Base-by-base conservation (phyloP, 2,888 invertebrate species). In the Limnephilus marmoratus region DNA sequence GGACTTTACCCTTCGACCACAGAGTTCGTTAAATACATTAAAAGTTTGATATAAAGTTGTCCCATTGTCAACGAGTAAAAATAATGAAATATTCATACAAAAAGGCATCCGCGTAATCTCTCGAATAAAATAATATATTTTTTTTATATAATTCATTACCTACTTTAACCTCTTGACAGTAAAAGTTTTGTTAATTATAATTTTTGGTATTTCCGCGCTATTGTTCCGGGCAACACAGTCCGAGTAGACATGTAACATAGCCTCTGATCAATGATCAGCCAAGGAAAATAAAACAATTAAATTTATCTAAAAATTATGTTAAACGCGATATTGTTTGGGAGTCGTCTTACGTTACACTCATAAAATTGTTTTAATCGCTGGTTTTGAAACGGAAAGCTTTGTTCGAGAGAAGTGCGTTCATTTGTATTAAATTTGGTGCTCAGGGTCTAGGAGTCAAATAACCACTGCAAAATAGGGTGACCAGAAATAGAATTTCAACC, bases 251-350 rank as follows among this genome's bases (percentile, higher is more conserved):
- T 68, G 68, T 24, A 68, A 68, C 24, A 24, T n/a, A 68, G 68
- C 68, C 68, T 2, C 68, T 68, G 68, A 68, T 68, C 68, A 68
- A 68, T 68, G 68, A 68, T 68, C 68, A 68, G 68, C 68, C 68
- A 68, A 68, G 68, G 68, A 68, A 68, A 68, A 68, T 68, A 68
- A 68, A 68, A 68, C 68, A 68, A 68, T 68, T 68, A 68, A 68
- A 68, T 68, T 68, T 68, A 68, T 68, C 68, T 68, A n/a, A 68
- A 68, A 68, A 68, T 68, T 68, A 68, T 68, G 68, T 68, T 68
- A 68, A 68, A n/a, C 68, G 68, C 7, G 24, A 68, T 68, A 68
- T 68, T 68, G 68, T 68, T 68, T 68, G 68, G 68, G 68, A 68
- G 2, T 9, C 68, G 68, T 68, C n/a, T 68, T 68, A 68, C 24